phyloP scores from a whole-genome alignment of 2,888 invertebrate species.

The Phyllotreta striolata region DNA sequence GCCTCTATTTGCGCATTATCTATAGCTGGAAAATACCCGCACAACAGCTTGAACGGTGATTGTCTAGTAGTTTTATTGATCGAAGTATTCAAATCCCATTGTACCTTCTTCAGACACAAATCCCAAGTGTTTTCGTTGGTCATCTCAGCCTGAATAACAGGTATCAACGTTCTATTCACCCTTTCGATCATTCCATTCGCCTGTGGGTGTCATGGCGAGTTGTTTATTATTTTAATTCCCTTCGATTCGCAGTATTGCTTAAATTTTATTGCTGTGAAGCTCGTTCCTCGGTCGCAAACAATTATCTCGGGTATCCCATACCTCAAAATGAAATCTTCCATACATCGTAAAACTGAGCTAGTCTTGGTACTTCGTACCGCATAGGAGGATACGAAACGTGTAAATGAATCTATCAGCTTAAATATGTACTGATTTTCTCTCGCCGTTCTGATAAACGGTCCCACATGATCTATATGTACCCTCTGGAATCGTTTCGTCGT shows the following conservation, averaged over 20 bases:
- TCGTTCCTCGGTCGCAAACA: slow-evolving; percentile 41
- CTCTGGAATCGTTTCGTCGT: slow-evolving; percentile 36
- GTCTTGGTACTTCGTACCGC: slow-evolving; percentile 31
- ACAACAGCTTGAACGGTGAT: slow-evolving; percentile 38
- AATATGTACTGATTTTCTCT: slow-evolving; percentile 33
- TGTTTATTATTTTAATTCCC: slow-evolving; percentile 34
- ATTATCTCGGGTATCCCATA: slow-evolving; percentile 41
- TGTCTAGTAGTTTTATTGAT: slow-evolving; percentile 39
- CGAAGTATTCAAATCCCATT: slow-evolving; percentile 38
- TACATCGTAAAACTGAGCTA: slow-evolving; percentile 21
- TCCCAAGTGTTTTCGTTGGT: slow-evolving; percentile 28
- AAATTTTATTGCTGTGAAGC: slow-evolving; percentile 20
- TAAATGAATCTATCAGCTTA: slow-evolving; percentile 35
- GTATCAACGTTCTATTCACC: slow-evolving; percentile 32
- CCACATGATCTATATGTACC: slow-evolving; percentile 39
- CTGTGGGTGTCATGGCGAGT: slow-evolving; percentile 39
- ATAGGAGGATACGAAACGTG: slow-evolving; percentile 34
- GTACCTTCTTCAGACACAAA: slow-evolving; percentile 30
- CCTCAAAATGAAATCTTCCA: slow-evolving; percentile 34
- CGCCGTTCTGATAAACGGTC: slow-evolving; percentile 34
- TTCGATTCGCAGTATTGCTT: slow-evolving; percentile 29
- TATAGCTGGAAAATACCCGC: slow-evolving; percentile 27
- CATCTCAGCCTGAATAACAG: slow-evolving; percentile 25
- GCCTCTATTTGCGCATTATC: no score
- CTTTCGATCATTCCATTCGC: slow-evolving; percentile 42